Percentiles rank a stretch among this genome's conserved stretches.
phyloP scores from a whole-genome alignment of 2,888 invertebrate species.

The Exephanes ischioxanthus region DNA sequence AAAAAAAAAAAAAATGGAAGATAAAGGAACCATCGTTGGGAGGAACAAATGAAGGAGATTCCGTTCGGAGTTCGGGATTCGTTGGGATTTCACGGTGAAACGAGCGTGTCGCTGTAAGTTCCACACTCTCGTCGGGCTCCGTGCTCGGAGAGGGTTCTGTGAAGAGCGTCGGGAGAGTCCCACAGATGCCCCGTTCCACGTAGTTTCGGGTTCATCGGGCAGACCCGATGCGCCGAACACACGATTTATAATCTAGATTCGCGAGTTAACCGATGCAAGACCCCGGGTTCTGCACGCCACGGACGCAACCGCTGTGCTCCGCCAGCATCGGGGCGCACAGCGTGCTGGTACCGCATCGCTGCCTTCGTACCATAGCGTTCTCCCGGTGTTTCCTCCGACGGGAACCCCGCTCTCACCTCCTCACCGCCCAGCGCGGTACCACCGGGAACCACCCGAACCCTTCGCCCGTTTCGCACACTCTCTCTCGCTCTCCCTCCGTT shows the following conservation, averaged over 20 bases:
- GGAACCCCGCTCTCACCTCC: background rate
- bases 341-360: slow-evolving; percentile 76
- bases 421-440: background rate
- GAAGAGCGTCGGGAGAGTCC: background rate
- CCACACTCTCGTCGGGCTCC: background rate
- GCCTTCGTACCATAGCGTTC: slow-evolving; percentile 71
- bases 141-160: background rate
- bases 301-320: background rate
- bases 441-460: slow-evolving; percentile 9
- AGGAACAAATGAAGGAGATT: slow-evolving; percentile 6
- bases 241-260: slow-evolving; percentile 67
- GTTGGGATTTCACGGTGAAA: slow-evolving; percentile 21
- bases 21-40: background rate
- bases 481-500: slow-evolving; percentile 35
- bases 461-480: slow-evolving; percentile 16
- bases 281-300: slow-evolving; percentile 51
- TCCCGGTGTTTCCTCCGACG: slow-evolving; percentile 36
- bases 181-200: slow-evolving; percentile 19
- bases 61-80: slow-evolving; percentile 10
- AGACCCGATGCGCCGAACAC: slow-evolving; percentile 51
- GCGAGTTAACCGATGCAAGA: slow-evolving; percentile 64
- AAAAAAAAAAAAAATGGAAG: background rate
- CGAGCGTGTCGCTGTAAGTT: slow-evolving; percentile 16
- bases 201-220: slow-evolving; percentile 64
- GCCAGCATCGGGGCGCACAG: slow-evolving; percentile 25